phyloP scores from a whole-genome alignment of 2,113 vertebrate genomes.

The Zosterops borbonicus region DNA sequence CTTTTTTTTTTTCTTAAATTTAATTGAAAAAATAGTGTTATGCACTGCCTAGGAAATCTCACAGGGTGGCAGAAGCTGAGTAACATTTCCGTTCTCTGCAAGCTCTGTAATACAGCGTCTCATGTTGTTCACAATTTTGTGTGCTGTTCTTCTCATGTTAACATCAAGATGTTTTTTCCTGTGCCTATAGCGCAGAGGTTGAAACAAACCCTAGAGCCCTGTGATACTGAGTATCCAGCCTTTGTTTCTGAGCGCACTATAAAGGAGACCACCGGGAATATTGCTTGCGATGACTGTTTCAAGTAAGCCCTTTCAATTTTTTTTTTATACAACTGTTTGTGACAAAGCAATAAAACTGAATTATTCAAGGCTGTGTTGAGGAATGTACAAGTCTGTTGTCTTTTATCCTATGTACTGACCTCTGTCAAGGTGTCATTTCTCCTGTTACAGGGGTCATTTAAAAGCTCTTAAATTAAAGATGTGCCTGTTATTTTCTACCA shows the following conservation, averaged over 20 bases:
- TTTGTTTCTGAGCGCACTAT: constrained; percentile 98
- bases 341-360: constrained; percentile 13
- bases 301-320: constrained; percentile 82
- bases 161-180: constrained; percentile 40
- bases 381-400: background rate
- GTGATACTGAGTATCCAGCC: constrained; percentile 96
- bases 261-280: constrained; percentile 94
- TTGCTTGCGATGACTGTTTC: constrained; percentile 92
- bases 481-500: background rate
- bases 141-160: constrained; percentile 43
- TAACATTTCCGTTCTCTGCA: constrained; percentile 25
- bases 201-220: constrained; percentile 90
- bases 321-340: background rate
- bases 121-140: constrained; percentile 22
- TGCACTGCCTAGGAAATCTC: constrained; percentile 74
- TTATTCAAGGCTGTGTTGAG: background rate
- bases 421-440: background rate
- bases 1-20: background rate
- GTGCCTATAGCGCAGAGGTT: constrained; percentile 84
- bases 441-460: background rate
- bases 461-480: constrained; percentile 4
- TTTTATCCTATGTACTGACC: background rate
- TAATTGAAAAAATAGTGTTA: constrained; percentile 71
- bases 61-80: constrained; percentile 71
- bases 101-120: constrained; percentile 24